Evolutionary conservation across 1,140 invertebrate species (phyloP).

Genomic region (Nasonia longicornis): DNA sequence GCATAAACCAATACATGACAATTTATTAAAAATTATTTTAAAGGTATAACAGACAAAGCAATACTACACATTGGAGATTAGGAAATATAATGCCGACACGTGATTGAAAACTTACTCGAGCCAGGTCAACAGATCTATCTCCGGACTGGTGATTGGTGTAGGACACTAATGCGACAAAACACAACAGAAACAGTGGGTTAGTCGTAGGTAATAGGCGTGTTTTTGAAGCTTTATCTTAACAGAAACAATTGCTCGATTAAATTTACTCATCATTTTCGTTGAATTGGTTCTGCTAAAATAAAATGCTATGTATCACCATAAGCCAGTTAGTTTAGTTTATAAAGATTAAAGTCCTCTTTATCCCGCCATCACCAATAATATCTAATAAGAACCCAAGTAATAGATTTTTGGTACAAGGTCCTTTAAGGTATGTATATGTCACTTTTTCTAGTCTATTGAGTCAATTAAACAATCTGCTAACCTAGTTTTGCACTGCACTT

Average conservation of each 20-base stretch:
- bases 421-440: background rate
- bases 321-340: constrained; percentile 11
- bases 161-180: constrained; percentile 76
- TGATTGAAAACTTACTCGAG: constrained; percentile 78
- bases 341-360: background rate
- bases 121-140: constrained; percentile 88
- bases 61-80: constrained; percentile 51
- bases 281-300: constrained; percentile 23
- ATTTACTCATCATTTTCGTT: background rate
- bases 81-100: constrained; percentile 56
- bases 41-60: constrained; percentile 45
- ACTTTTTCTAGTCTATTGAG: background rate
- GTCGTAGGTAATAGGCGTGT: constrained; percentile 44
- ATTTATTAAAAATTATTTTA: constrained; percentile 13
- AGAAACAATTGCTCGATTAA: constrained; percentile 26
- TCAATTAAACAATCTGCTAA: constrained; percentile 3
- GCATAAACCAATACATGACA: constrained; percentile 22
- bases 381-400: background rate
- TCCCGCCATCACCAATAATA: background rate
- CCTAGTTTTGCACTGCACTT: constrained; percentile 29
- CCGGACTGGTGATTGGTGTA: constrained; percentile 84
- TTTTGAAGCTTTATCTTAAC: constrained; percentile 23
- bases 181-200: constrained; percentile 66
- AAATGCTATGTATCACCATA: constrained; percentile 17
- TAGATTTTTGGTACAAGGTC: background rate